Evolutionary conservation across 2,797 vertebrate species (phyloP), one percentile per base, ranked within the genome.

Genomic region (Scarus forsteni): DNA sequence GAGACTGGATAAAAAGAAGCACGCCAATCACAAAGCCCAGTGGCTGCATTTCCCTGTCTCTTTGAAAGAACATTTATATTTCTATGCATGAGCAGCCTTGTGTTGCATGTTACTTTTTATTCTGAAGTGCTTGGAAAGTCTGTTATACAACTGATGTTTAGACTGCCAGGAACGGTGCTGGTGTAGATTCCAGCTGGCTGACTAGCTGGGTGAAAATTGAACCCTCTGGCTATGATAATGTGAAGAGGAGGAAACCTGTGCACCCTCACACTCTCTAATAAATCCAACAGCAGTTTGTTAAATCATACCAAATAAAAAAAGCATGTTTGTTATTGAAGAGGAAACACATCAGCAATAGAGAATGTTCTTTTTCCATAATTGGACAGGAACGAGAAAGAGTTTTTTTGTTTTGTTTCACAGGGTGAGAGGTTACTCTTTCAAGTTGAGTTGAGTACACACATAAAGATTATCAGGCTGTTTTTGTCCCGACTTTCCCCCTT

Each of bases 171-270:
- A 74, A 71, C 71, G 65, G 10, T 16, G 61, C 49, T 54, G 46
- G 27, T 12, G 14, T 36, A 53, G 49, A 70, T 61, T 57, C 66
- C 70, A 68, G 62, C 48, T 79, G 46, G 43, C 60, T 76, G 60
- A 40, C 14, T 62, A 62, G 18, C 67, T 65, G 52, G 27, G 73
- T 77, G 72, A 81, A 86, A 88, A 92, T 85, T 82, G 63, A 84
- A 82, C 49, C 75, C 76, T 60, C 67, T 77, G 68, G 77, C 66
- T 73, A 60, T 13, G 63, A 79, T 83, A 62, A 84, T 51, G 35
- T 27, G 2, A 27, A 27, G 27, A 27, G 27, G 2, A 27, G 27
- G 51, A 66, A 43, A 74, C 56, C 43, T 55, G 3, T 27, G 7
- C 18, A 5, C 46, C 46, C 51, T 16, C 27, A 36, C 10, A 36